phyloP scores from a whole-genome alignment of 2,888 invertebrate species.

The Nephrotoma flavescens region DNA sequence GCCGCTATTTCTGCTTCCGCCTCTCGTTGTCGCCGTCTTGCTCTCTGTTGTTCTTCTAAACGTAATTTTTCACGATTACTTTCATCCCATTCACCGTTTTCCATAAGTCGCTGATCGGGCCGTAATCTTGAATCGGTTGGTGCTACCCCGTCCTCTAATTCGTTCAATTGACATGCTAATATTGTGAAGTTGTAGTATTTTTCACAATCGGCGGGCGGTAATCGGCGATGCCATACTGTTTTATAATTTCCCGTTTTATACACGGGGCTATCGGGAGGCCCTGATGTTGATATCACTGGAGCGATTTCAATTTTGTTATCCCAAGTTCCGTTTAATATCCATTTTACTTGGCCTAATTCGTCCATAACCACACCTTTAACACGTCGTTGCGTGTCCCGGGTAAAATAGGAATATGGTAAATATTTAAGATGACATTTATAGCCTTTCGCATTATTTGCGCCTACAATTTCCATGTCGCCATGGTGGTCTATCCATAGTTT shows the following conservation, averaged over 20 bases:
- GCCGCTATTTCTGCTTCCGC: constrained; percentile 57
- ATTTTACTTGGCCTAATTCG: constrained; percentile 54
- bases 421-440: constrained; percentile 95
- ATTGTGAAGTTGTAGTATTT: constrained; percentile 88
- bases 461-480: constrained; percentile 95
- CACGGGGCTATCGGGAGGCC: constrained; percentile 60
- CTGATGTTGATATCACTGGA: constrained; percentile 60
- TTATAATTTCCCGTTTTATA: constrained; percentile 83
- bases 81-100: constrained; percentile 81
- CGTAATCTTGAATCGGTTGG: constrained; percentile 87
- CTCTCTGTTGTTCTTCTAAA: constrained; percentile 92
- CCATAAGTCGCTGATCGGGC: constrained; percentile 97
- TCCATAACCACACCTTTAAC: constrained; percentile 72
- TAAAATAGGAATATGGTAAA: constrained; percentile 97
- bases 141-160: constrained; percentile 79
- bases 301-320: constrained; percentile 91
- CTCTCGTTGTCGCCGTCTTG: constrained; percentile 62
- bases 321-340: constrained; percentile 80
- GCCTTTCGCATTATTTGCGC: constrained; percentile 70
- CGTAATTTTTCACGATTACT: constrained; percentile 74
- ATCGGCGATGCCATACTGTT: constrained; percentile 72
- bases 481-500: constrained; percentile 99
- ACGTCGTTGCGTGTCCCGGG: constrained; percentile 84
- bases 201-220: constrained; percentile 52
- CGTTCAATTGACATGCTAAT: constrained; percentile 93